Evolutionary conservation across 2,797 vertebrate genomes (phyloP).

Genomic region (Gallirallus australis): DNA sequence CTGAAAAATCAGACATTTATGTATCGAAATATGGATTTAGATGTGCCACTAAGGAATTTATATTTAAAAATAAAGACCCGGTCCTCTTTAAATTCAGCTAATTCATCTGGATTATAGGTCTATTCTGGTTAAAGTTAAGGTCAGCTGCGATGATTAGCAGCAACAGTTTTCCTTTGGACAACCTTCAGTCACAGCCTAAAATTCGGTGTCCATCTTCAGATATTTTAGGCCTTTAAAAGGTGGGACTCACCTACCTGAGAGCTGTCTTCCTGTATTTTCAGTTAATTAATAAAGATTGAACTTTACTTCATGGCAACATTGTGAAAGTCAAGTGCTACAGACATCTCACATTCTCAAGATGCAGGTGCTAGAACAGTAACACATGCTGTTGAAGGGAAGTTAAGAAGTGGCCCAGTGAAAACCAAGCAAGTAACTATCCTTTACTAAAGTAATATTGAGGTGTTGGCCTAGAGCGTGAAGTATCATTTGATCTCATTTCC

Average conservation of each 20-base stretch:
- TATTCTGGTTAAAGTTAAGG: background rate
- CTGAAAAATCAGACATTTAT: background rate
- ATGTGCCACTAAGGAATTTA: background rate
- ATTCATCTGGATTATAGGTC: background rate
- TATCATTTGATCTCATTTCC: slow-evolving; percentile 23
- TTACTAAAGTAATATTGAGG: background rate
- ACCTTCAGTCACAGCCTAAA: background rate
- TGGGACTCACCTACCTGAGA: background rate
- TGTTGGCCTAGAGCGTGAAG: background rate
- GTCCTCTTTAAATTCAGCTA: background rate
- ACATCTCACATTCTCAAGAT: background rate
- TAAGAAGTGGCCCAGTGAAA: background rate
- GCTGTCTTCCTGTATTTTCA: background rate
- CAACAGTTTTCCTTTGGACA: background rate
- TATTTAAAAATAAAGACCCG: background rate
- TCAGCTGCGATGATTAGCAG: background rate
- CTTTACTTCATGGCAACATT: background rate
- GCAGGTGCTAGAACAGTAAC: background rate
- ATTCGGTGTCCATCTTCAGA: background rate
- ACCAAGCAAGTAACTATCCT: background rate
- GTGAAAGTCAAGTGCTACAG: background rate
- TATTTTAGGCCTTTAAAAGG: background rate
- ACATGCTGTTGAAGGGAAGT: background rate
- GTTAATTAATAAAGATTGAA: background rate
- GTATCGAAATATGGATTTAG: background rate